A percentile compares a stretch with the other conserved stretches of the same genome.
Evolutionary conservation across 37 sponge, comb jelly and placozoan genomes (phyloP).

Genomic region (Bolinopsis microptera): DNA sequence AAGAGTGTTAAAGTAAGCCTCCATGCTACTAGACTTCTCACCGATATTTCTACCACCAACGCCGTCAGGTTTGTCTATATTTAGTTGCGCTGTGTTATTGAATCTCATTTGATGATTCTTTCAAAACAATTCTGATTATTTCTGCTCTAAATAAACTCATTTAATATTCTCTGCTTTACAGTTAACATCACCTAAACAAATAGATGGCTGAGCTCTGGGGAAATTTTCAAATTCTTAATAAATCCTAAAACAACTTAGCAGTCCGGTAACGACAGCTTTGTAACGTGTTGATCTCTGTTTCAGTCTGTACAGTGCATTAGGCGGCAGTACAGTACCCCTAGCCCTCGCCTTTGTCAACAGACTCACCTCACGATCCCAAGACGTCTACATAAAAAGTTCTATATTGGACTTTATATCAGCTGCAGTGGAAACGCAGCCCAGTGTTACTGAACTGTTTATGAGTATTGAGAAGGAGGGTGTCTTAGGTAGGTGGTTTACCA

Average conservation of each 20-base stretch:
- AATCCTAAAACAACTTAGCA: too few relatives aligned
- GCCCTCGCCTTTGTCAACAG: constrained; percentile 55
- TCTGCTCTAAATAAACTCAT: too few relatives aligned
- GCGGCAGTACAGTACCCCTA: constrained; percentile 52
- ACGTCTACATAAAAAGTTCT: constrained; percentile 57
- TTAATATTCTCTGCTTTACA: too few relatives aligned
- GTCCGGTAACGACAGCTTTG: too few relatives aligned
- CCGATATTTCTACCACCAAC: constrained; percentile 41
- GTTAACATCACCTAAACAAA: too few relatives aligned
- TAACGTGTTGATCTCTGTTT: too few relatives aligned
- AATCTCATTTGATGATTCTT: too few relatives aligned
- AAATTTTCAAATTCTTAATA: too few relatives aligned
- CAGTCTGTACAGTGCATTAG: constrained; percentile 63
- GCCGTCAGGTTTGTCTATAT: constrained; percentile 34
- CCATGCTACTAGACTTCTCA: constrained; percentile 52
- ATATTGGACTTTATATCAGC: constrained; percentile 63
- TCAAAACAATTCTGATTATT: too few relatives aligned
- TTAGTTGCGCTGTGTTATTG: too few relatives aligned
- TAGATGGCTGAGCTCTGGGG: too few relatives aligned
- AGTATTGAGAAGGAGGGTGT: background rate
- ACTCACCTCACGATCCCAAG: constrained; percentile 34
- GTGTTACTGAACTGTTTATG: constrained; percentile 54
- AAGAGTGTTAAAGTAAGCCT: constrained; percentile 59
- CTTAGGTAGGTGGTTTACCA: background rate
- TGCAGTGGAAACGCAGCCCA: constrained; percentile 58